Evolutionary conservation across 2,113 vertebrate genomes (phyloP).

Genomic region (Podarcis raffonei): DNA sequence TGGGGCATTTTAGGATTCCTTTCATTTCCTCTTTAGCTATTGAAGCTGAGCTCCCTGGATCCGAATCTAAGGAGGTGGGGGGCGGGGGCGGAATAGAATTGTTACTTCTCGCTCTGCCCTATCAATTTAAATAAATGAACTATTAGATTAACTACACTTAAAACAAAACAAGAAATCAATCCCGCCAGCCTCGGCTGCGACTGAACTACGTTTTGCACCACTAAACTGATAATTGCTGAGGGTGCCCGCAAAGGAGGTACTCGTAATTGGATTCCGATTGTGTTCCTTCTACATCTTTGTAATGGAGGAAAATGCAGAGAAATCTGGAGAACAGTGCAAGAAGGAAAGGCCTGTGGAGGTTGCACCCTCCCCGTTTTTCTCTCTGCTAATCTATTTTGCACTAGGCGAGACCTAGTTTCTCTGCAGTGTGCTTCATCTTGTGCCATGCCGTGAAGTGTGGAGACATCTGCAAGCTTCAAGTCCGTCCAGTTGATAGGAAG

Average conservation of each 20-base stretch:
- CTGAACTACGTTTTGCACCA: conserved; percentile 6
- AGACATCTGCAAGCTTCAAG: neutral
- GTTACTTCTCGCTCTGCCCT: conserved; percentile 25
- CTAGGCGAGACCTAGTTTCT: fast-evolving
- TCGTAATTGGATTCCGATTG: neutral
- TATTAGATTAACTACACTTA: conserved; percentile 63
- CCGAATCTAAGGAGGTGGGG: neutral
- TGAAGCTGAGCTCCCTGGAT: neutral
- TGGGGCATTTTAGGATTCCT: neutral
- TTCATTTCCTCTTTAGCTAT: neutral
- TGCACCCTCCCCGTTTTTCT: neutral
- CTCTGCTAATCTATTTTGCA: neutral
- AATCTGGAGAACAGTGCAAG: fast-evolving
- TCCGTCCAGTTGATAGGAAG: neutral
- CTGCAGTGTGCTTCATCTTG: fast-evolving
- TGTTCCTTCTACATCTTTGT: neutral
- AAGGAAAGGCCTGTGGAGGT: fast-evolving
- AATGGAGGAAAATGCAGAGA: neutral
- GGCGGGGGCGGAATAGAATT: conserved; percentile 19
- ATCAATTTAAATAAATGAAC: conserved; percentile 67
- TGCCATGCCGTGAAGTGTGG: neutral
- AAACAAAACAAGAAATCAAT: conserved; percentile 61
- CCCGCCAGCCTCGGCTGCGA: neutral
- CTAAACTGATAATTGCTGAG: neutral
- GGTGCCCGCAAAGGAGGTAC: fast-evolving